phyloP scores from a whole-genome alignment of 2,797 vertebrate genomes.

The Erpetoichthys calabaricus region DNA sequence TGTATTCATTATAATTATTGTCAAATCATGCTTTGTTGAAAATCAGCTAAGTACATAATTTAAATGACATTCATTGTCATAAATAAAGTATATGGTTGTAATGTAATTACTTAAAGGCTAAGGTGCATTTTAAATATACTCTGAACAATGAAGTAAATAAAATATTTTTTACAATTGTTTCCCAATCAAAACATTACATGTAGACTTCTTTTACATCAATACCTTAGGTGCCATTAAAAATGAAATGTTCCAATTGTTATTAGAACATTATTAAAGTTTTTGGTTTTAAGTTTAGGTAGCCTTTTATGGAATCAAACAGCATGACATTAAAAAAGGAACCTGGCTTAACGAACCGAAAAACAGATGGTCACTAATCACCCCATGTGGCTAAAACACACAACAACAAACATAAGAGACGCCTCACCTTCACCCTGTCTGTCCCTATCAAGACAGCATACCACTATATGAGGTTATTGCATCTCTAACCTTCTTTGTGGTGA shows the following conservation, averaged over 20 bases:
- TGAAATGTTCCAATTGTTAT: conserved; percentile 22
- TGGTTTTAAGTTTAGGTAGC: conserved; percentile 19
- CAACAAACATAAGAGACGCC: conserved; percentile 41
- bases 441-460: conserved; percentile 26
- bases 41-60: no score
- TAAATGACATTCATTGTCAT: no score
- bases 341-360: conserved; percentile 31
- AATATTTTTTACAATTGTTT: no score
- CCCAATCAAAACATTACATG: no score
- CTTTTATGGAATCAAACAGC: background rate
- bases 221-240: conserved; percentile 7
- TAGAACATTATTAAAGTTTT: conserved; percentile 18
- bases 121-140: no score
- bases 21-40: no score
- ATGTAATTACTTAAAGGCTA: no score
- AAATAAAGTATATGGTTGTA: no score
- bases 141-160: no score
- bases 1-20: no score
- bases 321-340: conserved; percentile 28
- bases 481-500: conserved; percentile 33
- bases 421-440: conserved; percentile 43
- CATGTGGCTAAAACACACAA: conserved; percentile 51
- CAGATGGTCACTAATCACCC: conserved; percentile 59
- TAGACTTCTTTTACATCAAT: no score
- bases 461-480: conserved; percentile 41